A percentile compares a stretch with the other conserved stretches of the same genome.
phyloP scores from a whole-genome alignment of 2,797 vertebrate genomes.

The Ctenopoma multispine region DNA sequence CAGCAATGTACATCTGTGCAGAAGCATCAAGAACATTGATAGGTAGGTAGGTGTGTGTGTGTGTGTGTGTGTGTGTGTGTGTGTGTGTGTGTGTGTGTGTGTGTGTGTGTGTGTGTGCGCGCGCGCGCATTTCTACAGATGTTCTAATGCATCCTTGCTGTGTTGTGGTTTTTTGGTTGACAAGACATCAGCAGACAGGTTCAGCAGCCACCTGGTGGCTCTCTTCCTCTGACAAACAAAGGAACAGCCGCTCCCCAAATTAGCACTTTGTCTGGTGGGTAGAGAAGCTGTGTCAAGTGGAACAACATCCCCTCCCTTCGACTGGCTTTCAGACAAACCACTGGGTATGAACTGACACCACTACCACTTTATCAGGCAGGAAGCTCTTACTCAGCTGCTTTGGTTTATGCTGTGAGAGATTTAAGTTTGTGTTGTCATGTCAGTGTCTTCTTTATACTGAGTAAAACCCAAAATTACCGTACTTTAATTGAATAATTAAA shows the following conservation, averaged over 20 bases:
- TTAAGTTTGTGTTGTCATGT: slow-evolving; percentile 5
- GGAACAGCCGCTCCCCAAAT: slow-evolving; percentile 48
- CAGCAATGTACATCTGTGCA: neutral
- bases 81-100: slow-evolving; percentile 18
- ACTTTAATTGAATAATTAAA: no score
- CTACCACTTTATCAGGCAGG: slow-evolving; percentile 28
- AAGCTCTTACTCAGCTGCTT: slow-evolving; percentile 20
- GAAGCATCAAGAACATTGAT: slow-evolving; percentile 18
- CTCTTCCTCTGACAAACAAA: slow-evolving; percentile 59
- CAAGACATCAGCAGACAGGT: slow-evolving; percentile 48
- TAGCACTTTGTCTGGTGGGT: slow-evolving; percentile 54
- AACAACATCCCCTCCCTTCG: slow-evolving; percentile 38
- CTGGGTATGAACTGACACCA: slow-evolving; percentile 35
- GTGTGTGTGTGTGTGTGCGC: slow-evolving; percentile 1
- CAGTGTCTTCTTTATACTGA: neutral
- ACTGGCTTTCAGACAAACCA: slow-evolving; percentile 29
- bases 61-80: slow-evolving; percentile 1
- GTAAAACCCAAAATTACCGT: no score
- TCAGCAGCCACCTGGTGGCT: slow-evolving; percentile 61
- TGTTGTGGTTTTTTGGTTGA: slow-evolving; percentile 45
- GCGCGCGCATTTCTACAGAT: slow-evolving; percentile 29
- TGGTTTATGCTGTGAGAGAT: slow-evolving; percentile 26
- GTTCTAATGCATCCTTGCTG: neutral
- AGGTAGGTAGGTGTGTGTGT: slow-evolving; percentile 8
- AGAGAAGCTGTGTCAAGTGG: slow-evolving; percentile 45